These are phyloP conservation scores for Drosophila prostipennis DNA, from an alignment of 2,888 invertebrate genomes.

Conservation along the genomic window DNA sequence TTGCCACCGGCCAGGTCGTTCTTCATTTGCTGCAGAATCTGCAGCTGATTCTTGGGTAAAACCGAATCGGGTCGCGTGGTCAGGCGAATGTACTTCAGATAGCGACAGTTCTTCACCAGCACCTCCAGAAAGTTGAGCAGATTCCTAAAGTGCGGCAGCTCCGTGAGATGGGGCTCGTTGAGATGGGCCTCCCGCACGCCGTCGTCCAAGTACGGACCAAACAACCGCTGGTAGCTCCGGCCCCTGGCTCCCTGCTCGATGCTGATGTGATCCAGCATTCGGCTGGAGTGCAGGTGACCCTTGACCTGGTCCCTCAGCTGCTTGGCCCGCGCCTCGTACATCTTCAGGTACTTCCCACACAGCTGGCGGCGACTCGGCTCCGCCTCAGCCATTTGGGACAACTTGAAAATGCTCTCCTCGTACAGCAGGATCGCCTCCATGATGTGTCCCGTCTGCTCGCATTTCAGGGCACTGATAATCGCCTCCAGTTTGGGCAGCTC, in stretches of 20 bases:
- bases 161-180: conserved; percentile 94
- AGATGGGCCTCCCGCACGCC: conserved; percentile 89
- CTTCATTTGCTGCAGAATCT: conserved; percentile 87
- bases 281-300: conserved; percentile 88
- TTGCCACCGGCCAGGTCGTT: conserved; percentile 87
- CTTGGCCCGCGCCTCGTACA: conserved; percentile 93
- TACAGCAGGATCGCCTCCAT: conserved; percentile 71
- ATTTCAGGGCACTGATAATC: conserved; percentile 58
- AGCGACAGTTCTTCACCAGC: conserved; percentile 88
- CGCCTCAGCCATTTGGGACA: conserved; percentile 83
- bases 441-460: conserved; percentile 66
- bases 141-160: conserved; percentile 93
- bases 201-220: conserved; percentile 91
- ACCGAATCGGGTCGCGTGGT: conserved; percentile 86
- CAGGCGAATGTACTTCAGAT: conserved; percentile 87
- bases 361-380: conserved; percentile 84
- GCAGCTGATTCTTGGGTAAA: conserved; percentile 85
- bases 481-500: conserved; percentile 55
- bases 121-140: conserved; percentile 93
- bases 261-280: conserved; percentile 89
- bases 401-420: conserved; percentile 65
- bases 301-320: conserved; percentile 89
- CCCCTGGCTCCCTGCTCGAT: conserved; percentile 91
- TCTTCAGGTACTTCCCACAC: conserved; percentile 85
- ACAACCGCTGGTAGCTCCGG: conserved; percentile 90